Evolutionary conservation across 2,113 vertebrate species (phyloP).

Genomic region (Shinisaurus crocodilurus): DNA sequence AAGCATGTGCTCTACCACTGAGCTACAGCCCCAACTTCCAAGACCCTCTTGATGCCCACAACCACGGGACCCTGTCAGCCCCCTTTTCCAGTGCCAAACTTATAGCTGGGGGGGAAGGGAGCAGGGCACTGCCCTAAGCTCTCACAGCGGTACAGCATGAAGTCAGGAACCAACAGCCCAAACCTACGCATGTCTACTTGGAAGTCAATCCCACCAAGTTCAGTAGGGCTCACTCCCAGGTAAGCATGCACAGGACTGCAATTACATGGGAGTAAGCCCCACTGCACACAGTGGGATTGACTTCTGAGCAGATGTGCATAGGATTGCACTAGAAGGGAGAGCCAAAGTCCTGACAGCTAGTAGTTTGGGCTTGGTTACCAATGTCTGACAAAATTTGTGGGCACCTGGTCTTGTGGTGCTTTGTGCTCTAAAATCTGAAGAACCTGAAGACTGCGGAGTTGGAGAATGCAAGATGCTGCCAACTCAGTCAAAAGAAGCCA

Average conservation of each 20-base stretch:
- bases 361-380: not conserved
- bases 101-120: not conserved
- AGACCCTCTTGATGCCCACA: not conserved
- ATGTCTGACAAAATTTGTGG: not conserved
- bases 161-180: not conserved
- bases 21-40: not conserved
- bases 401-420: not conserved
- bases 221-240: not conserved
- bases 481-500: not conserved
- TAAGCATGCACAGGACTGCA: not conserved
- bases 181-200: not conserved
- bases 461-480: not conserved
- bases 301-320: not conserved
- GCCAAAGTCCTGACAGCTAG: not conserved
- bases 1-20: too few species aligned
- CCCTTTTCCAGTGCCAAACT: not conserved
- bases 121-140: not conserved
- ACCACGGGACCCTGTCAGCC: not conserved
- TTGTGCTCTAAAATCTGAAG: not conserved
- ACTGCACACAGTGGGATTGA: not conserved
- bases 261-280: not conserved
- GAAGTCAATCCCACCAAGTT: not conserved
- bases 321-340: not conserved
- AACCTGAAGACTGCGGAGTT: not conserved
- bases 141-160: not conserved